Evolutionary conservation across 1,140 invertebrate species (phyloP), one percentile per base, ranked within the genome.

Genomic region (Lanistes nyassanus): DNA sequence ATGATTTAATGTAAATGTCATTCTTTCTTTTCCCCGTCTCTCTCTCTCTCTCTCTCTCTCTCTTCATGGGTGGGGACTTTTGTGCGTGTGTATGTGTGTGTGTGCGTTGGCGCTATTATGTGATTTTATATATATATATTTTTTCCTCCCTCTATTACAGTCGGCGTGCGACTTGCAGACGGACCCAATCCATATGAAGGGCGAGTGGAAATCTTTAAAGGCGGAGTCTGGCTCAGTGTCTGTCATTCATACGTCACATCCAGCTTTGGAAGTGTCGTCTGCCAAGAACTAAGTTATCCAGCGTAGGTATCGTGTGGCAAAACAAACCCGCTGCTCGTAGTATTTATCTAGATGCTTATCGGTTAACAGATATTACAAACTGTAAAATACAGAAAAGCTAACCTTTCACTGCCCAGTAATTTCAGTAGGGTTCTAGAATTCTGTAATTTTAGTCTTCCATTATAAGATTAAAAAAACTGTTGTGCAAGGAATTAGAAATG

Each of bases 311-410:
- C n/a, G n/a, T 64, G 29, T 64, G 13, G 21, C 13, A n/a, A n/a
- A n/a, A n/a, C n/a, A n/a, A 47, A 16, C 64, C 23, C 7, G 64
- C 37, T 66, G 26, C 5, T 34, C 1, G 11, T 36, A 3, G 64
- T 31, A 64, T 16, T 29, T 34, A 7, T 69, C 13, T 69, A 55
- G 16, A 34, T 47, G 23, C n/a, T n/a, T n/a, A n/a, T 47, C 19
- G 37, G 70, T 75, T 76, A 56, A 79, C 62, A 31, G 58, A 36
- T 16, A 66, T 11, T 66, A 29, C 34, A 29, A 11, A 29, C n/a
- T n/a, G n/a, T n/a, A n/a, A n/a, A n/a, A n/a, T n/a, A n/a, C n/a
- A n/a, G n/a, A n/a, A n/a, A n/a, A n/a, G n/a, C n/a, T n/a, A n/a
- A n/a, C 29, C 29, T 64, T 31, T 64, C 29, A 31, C 9, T 31